Evolutionary conservation across 1,140 invertebrate species (phyloP), one percentile per base, ranked within the genome.

Genomic region (Macrosteles quadrilineatus): DNA sequence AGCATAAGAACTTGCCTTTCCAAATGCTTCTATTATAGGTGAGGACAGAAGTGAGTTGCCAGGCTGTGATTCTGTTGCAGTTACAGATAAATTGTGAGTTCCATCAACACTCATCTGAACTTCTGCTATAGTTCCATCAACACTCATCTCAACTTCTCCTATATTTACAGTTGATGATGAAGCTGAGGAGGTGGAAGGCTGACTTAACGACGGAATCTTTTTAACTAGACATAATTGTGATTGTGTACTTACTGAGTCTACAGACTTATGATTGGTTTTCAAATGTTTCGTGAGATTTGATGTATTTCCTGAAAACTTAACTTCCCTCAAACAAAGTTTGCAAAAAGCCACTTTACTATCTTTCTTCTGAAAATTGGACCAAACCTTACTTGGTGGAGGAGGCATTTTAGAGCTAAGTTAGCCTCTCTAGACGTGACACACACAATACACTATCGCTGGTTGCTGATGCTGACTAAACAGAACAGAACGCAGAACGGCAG

Each of bases 1-100:
- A 2, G 63, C 14, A 25, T 36, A 65, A 19, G 31, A 14, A 4
- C 27, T 32, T 2, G 27, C 31, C 25, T 19, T 65, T 6, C 31
- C 36, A 40, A 65, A 65, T 19, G 63, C 11, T 32, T 65, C 63
- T 32, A 31, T 65, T 25, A 65, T 65, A 6, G 63, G 63, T 36
- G 63, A 65, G 14, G 11, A 2, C 1, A 65, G 31, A 2, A 9
- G 50, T 9, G 36, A 43, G n/a, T n/a, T n/a, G n/a, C n/a, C n/a
- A n/a, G n/a, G n/a, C 36, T 43, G 36, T 11, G 36, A 43, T 43
- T 43, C 9, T 11, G 17, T 43, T 43, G 17, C 36, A 11, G 36
- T 9, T 43, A n/a, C n/a, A n/a, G n/a, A n/a, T n/a, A n/a, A n/a
- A n/a, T n/a, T n/a, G n/a, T n/a, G n/a, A n/a, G n/a, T n/a, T n/a